These are phyloP conservation scores for Smittia aterrima DNA, from an alignment of 2,888 invertebrate genomes.

Conservation along the genomic window DNA sequence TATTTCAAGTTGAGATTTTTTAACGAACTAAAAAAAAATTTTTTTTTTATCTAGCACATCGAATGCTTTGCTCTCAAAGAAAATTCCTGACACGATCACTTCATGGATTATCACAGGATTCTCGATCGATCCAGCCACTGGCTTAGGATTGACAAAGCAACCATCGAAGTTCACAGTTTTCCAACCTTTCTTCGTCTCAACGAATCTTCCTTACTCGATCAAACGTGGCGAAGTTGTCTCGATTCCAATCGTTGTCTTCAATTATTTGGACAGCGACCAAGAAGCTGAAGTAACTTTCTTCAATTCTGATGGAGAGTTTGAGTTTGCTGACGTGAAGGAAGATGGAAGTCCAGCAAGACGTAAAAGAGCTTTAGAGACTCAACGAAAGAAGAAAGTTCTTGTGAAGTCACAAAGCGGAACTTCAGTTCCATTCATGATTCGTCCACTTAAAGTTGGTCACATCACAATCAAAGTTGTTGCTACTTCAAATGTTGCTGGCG, in stretches of 20 bases:
- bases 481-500: constrained; percentile 66
- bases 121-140: constrained; percentile 66
- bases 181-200: constrained; percentile 72
- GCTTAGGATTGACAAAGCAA: constrained; percentile 68
- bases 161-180: constrained; percentile 67
- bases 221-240: constrained; percentile 82
- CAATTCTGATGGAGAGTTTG: constrained; percentile 70
- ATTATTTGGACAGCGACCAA: constrained; percentile 71
- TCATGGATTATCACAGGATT: constrained; percentile 77
- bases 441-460: constrained; percentile 65
- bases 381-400: constrained; percentile 63
- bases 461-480: constrained; percentile 70
- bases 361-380: constrained; percentile 69
- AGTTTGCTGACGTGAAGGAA: constrained; percentile 71
- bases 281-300: constrained; percentile 75
- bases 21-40: too few relatives aligned
- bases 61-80: constrained; percentile 56
- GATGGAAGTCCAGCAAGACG: constrained; percentile 64
- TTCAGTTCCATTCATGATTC: constrained; percentile 75
- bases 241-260: constrained; percentile 76
- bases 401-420: constrained; percentile 66
- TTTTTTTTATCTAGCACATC: too few relatives aligned
- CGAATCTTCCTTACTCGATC: constrained; percentile 79
- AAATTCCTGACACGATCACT: constrained; percentile 71
- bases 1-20: background rate